Evolutionary conservation across 2,888 invertebrate genomes (phyloP).

Genomic region (Yponomeuta evonymella): DNA sequence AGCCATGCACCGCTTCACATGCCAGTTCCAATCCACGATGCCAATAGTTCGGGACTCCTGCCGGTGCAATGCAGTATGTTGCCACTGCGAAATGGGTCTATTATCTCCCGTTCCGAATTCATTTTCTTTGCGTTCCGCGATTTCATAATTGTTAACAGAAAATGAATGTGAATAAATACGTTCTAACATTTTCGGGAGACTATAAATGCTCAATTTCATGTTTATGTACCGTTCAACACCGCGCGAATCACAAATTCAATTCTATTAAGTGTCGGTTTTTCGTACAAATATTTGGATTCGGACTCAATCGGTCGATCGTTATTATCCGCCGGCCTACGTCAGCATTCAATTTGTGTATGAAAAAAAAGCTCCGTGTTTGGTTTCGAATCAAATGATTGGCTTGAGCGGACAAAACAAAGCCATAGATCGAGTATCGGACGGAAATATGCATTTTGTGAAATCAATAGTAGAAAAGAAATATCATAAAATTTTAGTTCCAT

Average conservation of each 20-base stretch:
- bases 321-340: background rate
- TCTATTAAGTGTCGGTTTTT: background rate
- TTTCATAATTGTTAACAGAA: no score
- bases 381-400: background rate
- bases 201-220: no score
- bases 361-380: background rate
- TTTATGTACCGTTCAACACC: no score
- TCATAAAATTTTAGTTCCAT: background rate
- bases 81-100: background rate
- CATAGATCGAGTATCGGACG: background rate
- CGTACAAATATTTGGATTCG: background rate
- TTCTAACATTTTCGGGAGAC: no score
- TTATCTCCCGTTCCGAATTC: background rate
- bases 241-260: background rate
- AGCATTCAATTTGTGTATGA: background rate
- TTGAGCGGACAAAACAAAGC: background rate
- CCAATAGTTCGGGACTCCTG: constrained; percentile 2
- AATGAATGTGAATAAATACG: no score
- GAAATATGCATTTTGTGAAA: background rate
- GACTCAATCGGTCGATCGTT: background rate
- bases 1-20: constrained; percentile 10
- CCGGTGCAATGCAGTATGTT: background rate
- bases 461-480: background rate
- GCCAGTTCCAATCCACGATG: constrained; percentile 2
- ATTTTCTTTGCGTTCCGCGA: background rate